phyloP scores from a whole-genome alignment of 1,140 invertebrate genomes.

The Nephila pilipes region DNA sequence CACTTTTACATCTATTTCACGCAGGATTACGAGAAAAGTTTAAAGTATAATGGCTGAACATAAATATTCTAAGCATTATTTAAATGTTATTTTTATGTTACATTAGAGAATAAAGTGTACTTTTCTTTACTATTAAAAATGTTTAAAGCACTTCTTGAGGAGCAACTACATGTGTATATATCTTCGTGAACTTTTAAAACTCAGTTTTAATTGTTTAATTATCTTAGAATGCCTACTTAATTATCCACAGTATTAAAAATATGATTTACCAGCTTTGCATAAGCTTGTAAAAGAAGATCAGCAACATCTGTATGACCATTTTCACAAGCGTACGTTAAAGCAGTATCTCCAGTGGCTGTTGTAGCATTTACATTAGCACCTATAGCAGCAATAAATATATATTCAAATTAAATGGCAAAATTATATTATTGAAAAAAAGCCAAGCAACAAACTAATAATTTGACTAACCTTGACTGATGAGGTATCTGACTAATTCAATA shows the following conservation, averaged over 20 bases:
- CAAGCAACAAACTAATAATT: background rate
- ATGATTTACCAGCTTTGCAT: constrained; percentile 90
- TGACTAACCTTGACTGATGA: constrained; percentile 86
- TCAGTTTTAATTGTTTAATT: no score
- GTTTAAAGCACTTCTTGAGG: no score
- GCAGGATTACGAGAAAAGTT: no score
- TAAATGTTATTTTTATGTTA: no score
- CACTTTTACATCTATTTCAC: no score
- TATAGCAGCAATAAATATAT: constrained; percentile 72
- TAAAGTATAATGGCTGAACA: no score
- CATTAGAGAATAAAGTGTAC: no score
- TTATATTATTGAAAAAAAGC: background rate
- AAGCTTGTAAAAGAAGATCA: constrained; percentile 91
- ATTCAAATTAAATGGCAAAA: background rate
- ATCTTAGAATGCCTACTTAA: no score
- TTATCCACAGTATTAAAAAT: background rate
- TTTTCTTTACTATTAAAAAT: no score
- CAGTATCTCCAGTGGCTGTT: constrained; percentile 97
- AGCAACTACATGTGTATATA: no score
- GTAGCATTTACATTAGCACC: constrained; percentile 94
- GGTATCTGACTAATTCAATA: constrained; percentile 92
- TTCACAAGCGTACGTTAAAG: constrained; percentile 98
- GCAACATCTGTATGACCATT: constrained; percentile 97
- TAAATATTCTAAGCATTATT: no score
- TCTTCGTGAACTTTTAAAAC: no score